Evolutionary conservation across 2,113 vertebrate genomes (phyloP).

Genomic region (Sinocyclocheilus anshuiensis): DNA sequence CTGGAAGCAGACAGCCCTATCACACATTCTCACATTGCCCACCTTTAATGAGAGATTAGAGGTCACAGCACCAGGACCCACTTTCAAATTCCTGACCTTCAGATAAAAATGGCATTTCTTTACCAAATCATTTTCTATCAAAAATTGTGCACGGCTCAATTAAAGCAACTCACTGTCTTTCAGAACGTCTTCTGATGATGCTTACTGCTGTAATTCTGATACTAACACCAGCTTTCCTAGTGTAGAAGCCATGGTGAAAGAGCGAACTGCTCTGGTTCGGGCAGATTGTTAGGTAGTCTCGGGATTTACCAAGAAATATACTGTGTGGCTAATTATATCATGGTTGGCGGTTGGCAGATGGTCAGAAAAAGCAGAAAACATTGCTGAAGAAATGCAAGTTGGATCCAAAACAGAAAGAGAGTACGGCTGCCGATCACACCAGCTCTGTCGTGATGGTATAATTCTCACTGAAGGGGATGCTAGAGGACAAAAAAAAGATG

Average conservation of each 20-base stretch:
- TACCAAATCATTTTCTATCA: neutral
- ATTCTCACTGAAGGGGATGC: too few species aligned
- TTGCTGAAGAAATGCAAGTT: neutral
- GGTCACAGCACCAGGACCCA: neutral
- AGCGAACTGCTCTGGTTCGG: neutral
- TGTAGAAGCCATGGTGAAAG: neutral
- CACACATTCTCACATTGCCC: neutral
- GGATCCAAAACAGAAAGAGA: neutral
- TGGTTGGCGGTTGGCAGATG: neutral
- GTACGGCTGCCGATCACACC: neutral
- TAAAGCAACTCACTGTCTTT: neutral
- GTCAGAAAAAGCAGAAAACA: neutral
- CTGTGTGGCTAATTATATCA: neutral
- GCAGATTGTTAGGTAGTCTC: neutral
- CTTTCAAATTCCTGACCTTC: neutral
- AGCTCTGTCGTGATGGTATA: too few species aligned
- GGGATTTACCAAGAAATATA: neutral
- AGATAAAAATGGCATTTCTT: neutral
- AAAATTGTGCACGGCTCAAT: neutral
- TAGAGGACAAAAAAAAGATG: neutral
- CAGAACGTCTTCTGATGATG: neutral
- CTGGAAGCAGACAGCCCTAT: neutral
- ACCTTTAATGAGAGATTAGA: neutral
- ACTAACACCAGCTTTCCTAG: neutral
- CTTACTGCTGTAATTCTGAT: neutral